A percentile compares a stretch with the other conserved stretches of the same genome.
Conservation (phyloP, 2,797 vertebrate species). For the Valencia hispanica region DNA sequence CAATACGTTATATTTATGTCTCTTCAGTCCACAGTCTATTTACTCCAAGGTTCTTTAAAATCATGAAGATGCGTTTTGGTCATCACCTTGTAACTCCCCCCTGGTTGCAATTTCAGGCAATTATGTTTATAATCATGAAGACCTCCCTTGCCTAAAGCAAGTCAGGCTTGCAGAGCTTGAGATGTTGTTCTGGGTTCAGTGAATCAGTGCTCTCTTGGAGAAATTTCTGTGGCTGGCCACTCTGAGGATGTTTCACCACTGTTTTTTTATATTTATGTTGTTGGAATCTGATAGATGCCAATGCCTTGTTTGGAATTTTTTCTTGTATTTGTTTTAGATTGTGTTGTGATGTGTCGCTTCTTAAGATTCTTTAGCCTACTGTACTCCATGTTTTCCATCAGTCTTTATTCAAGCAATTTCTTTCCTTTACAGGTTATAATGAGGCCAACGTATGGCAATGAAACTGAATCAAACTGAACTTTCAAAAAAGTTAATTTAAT, state of each 20-base stretch:
- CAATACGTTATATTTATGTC: not conserved
- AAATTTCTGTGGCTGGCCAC: not conserved
- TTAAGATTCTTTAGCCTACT: not conserved
- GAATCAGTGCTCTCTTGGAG: too few relatives aligned
- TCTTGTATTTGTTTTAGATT: not conserved
- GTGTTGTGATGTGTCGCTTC: not conserved
- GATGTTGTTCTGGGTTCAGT: not conserved
- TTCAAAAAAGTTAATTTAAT: not conserved
- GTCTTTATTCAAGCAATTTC: not conserved
- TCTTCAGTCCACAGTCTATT: not conserved
- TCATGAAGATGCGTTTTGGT: not conserved
- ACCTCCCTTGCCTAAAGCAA: not conserved
- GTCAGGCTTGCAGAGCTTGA: not conserved
- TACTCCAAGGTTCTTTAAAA: not conserved
- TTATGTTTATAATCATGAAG: not conserved
- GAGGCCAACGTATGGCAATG: not conserved
- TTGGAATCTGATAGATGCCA: not conserved
- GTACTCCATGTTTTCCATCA: not conserved
- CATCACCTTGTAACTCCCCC: not conserved
- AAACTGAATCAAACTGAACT: not conserved
- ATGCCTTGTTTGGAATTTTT: not conserved
- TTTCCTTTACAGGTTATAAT: not conserved
- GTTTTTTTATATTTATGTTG: not conserved
- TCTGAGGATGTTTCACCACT: not conserved
- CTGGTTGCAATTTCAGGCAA: not conserved